phyloP scores from a whole-genome alignment of 2,113 vertebrate species.

The Terrapene triunguis region DNA sequence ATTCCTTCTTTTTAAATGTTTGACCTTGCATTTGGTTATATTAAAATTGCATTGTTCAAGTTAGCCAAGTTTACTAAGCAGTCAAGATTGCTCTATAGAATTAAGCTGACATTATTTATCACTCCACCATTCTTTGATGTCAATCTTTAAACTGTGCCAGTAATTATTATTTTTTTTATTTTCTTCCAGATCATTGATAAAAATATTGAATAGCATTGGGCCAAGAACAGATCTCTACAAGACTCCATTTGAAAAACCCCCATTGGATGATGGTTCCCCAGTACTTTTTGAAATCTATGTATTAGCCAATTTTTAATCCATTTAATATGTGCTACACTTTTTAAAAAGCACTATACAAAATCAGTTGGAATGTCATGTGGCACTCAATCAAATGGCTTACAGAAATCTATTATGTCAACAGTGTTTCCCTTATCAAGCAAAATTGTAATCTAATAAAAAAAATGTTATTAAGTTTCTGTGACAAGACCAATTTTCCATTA shows the following conservation, averaged over 20 bases:
- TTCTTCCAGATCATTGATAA: background rate
- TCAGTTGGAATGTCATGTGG: background rate
- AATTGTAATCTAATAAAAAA: background rate
- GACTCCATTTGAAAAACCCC: background rate
- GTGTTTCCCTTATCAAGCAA: background rate
- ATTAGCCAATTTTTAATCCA: background rate
- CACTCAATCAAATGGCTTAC: background rate
- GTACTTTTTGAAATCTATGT: background rate
- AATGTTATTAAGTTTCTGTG: background rate
- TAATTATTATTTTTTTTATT: background rate
- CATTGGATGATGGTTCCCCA: background rate
- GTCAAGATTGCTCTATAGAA: background rate
- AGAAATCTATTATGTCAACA: background rate
- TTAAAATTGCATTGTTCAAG: background rate
- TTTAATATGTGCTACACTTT: background rate
- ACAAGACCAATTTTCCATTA: background rate
- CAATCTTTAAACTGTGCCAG: background rate
- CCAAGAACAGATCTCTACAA: background rate
- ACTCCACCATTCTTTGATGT: background rate
- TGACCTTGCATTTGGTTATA: background rate
- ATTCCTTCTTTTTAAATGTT: background rate
- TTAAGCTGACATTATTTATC: background rate
- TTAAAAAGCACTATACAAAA: background rate
- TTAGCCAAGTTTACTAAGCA: accelerated
- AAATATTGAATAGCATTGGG: background rate